Evolutionary conservation across 1,140 invertebrate genomes (phyloP), one percentile per base, ranked within the genome.

Genomic region (Hycleus cichorii): DNA sequence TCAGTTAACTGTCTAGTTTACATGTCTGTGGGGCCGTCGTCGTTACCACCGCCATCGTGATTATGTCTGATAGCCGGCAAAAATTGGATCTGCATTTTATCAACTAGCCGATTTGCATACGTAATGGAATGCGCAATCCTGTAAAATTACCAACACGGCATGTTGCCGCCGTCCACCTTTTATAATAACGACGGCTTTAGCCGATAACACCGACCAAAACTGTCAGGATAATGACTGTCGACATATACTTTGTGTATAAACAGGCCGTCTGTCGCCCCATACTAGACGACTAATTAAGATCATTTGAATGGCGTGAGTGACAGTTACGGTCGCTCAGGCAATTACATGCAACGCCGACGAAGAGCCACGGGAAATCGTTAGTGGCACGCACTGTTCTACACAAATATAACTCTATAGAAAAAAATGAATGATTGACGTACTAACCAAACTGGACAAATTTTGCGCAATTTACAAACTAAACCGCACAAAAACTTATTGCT

Each of bases 1-100:
- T 65, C 67, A 65, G 67, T 69, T 67, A 65, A 50, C 65, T 69
- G 67, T 69, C 67, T 69, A 58, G 65, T 69, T 69, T 67, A 64
- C 67, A 67, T 65, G 64, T 65, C 67, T 63, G 64, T 63, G 50
- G 58, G 62, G 63, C 53, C 55, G 49, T 58, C 52, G 65, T 54
- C 65, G 60, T 63, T 57, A 63, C 58, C 55, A 46, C 60, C 52
- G 65, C 58, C 65, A 63, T 63, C 60, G 46, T 63, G 63, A 64
- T 66, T 64, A 62, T 57, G 60, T 60, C 62, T 64, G 65, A 64
- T 63, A 62, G 63, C 65, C 63, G 50, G 60, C 59, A 68, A 68
- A 68, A 68, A 66, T 68, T 62, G 59, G 64, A 68, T 66, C 66
- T 64, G 57, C 66, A 66, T 68, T 68, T 68, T 66, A 68, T 68